These are phyloP conservation scores for Pongo pygmaeus DNA, from an alignment of 2,113 vertebrate species.

Conservation along the genomic window DNA sequence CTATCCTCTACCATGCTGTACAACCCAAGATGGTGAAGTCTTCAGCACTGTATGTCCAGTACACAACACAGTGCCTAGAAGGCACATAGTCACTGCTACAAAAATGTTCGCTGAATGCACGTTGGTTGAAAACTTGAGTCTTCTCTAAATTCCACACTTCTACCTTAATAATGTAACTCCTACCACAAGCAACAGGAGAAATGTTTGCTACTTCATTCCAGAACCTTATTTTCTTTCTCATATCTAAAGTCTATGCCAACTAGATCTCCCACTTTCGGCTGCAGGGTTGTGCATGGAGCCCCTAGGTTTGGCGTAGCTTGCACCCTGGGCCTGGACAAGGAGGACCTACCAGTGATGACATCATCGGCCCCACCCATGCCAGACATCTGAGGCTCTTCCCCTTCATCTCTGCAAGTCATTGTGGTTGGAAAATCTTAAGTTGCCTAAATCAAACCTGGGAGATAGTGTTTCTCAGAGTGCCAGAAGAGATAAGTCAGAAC, in stretches of 20 bases:
- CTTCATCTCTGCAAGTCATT: not conserved
- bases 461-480: not conserved
- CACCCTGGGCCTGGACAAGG: not conserved
- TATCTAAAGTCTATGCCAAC: not conserved
- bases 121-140: not conserved
- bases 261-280: too few species aligned
- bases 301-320: not conserved
- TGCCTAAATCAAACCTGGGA: not conserved
- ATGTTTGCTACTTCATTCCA: not conserved
- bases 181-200: not conserved
- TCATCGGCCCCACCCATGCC: too few species aligned
- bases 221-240: not conserved
- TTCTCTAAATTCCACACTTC: not conserved
- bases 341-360: not conserved
- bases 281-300: not conserved
- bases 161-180: not conserved
- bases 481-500: not conserved
- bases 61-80: not conserved
- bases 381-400: not conserved
- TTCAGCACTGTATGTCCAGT: not conserved
- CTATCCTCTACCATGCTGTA: fast-evolving
- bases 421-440: not conserved
- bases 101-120: not conserved
- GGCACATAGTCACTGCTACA: fast-evolving
- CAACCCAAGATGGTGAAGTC: not conserved